Base-by-base conservation (phyloP, 2,888 invertebrate species). In the Aspidiotus rigidus region DNA sequence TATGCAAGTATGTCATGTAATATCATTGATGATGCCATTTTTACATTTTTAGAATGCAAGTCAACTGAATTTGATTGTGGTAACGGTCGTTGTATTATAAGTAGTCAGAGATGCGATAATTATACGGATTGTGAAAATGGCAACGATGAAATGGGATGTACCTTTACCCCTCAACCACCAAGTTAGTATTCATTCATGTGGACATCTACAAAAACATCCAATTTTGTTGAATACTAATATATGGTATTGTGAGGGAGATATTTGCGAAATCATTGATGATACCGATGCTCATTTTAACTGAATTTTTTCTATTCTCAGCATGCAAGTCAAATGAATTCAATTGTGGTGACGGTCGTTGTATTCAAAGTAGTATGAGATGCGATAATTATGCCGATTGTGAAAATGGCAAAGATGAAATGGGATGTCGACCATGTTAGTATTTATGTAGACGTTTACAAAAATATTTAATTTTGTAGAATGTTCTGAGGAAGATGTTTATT, bases 291-390 rank as follows among this genome's bases (percentile, higher is more conserved):
- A n/a, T n/a, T n/a, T n/a, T n/a, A n/a, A n/a, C n/a, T n/a, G n/a
- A n/a, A n/a, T n/a, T 28, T 28, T 5, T 28, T 28, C 1, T 5
- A 28, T 28, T 28, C 2, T 3, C 28, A 3, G 28, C 1, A 28
- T 28, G 28, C 28, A 28, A 28, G 28, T 28, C 28, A 28, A 13
- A 10, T 54, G 82, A 86, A 77, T 88, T 88, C 84, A 85, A 85
- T 77, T 93, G 93, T 78, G 85, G 86, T 76, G 83, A 83, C 76
- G 86, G 87, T 71, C 82, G 79, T 75, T 88, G 88, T 78, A 84
- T 87, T 75, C 79, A 80, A 74, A 80, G 80, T 73, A 80, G 78
- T 73, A 80, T 82, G 74, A 80, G 83, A 71, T 88, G 88, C 77
- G 83, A 88, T 76, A 84, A 85, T 72, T 81, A 82, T 71, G 80